Conservation (phyloP, 2,888 invertebrate genomes). For the Taphrorychus bicolor region DNA sequence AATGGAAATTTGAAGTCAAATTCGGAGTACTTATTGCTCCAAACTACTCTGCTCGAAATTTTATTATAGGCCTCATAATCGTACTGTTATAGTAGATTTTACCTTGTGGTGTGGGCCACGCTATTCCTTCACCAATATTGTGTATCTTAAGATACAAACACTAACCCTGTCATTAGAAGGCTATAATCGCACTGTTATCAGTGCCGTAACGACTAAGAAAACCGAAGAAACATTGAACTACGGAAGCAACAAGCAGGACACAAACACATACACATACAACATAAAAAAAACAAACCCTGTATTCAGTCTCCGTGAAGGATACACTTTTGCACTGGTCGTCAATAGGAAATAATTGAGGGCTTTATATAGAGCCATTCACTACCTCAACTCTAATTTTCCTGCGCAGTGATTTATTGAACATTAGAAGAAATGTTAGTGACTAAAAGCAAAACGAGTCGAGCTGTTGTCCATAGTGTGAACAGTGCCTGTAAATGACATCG, state of each 20-base stretch:
- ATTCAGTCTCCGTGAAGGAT: neutral
- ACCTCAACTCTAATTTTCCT: constrained; percentile 39
- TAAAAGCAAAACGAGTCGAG: constrained; percentile 36
- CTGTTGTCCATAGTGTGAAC: constrained; percentile 31
- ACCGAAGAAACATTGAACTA: neutral
- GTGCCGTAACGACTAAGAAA: no score
- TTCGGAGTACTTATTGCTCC: no score
- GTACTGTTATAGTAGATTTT: no score
- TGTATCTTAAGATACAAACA: no score
- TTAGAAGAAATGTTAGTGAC: constrained; percentile 27
- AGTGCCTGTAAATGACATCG: constrained; percentile 40
- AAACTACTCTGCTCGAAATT: no score
- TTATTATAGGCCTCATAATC: no score
- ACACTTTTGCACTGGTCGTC: constrained; percentile 24
- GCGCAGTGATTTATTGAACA: constrained; percentile 35
- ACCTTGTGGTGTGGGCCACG: no score
- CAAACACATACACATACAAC: no score
- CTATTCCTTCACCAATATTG: no score
- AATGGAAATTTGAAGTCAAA: no score
- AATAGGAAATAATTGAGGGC: constrained; percentile 13
- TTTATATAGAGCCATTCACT: constrained; percentile 41
- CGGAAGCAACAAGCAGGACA: neutral
- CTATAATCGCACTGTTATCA: no score
- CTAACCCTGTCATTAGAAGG: no score
- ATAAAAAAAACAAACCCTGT: neutral